phyloP scores from a whole-genome alignment of 1,140 invertebrate genomes.

The Eumeta japonica region DNA sequence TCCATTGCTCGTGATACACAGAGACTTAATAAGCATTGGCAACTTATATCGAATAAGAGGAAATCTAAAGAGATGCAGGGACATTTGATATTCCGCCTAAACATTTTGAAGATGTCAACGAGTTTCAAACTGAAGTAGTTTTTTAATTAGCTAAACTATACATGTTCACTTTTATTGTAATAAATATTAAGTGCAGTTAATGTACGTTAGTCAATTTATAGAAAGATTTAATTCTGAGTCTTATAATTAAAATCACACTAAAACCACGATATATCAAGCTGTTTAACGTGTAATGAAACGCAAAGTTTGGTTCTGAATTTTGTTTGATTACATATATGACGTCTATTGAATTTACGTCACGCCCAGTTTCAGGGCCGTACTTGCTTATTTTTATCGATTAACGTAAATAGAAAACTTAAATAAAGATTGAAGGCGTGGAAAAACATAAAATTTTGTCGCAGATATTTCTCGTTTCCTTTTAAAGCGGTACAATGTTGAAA shows the following conservation, averaged over 20 bases:
- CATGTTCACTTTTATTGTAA: too few species aligned
- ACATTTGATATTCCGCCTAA: too few species aligned
- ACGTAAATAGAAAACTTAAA: constrained; percentile 26
- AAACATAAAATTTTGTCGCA: not conserved
- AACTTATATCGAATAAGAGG: too few species aligned
- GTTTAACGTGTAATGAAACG: constrained; percentile 30
- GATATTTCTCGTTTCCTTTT: not conserved
- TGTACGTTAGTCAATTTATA: not conserved
- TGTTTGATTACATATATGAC: constrained; percentile 34
- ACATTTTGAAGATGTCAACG: too few species aligned
- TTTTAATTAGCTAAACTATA: not conserved
- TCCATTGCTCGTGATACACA: not conserved
- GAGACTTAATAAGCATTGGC: too few species aligned
- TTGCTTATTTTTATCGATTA: constrained; percentile 34
- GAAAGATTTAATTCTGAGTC: not conserved
- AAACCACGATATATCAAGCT: not conserved
- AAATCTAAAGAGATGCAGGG: too few species aligned
- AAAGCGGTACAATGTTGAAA: too few species aligned
- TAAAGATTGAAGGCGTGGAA: constrained; percentile 18
- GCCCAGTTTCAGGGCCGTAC: constrained; percentile 47
- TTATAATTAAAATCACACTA: not conserved
- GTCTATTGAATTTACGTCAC: constrained; percentile 44
- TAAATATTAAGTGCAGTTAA: too few species aligned
- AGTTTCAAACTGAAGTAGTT: too few species aligned
- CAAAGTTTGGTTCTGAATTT: constrained; percentile 5